These are phyloP conservation scores for Gyrodactylus salaris DNA, from an alignment of 1,140 invertebrate genomes.

Conservation along the genomic window DNA sequence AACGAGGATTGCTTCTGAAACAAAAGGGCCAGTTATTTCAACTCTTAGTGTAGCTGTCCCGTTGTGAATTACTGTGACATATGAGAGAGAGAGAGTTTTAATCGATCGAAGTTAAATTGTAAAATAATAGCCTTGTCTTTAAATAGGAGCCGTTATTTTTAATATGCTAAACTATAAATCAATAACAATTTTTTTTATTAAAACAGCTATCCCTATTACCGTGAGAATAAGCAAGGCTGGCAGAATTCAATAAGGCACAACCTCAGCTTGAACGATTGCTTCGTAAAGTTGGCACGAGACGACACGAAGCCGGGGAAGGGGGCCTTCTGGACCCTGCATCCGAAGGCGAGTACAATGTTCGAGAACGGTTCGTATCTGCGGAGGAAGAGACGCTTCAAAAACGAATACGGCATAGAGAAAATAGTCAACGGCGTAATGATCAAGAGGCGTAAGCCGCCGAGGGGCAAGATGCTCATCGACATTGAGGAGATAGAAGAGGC, in stretches of 20 bases:
- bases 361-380: slow-evolving; percentile 74
- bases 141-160: too few relatives aligned
- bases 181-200: neutral
- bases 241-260: slow-evolving; percentile 26
- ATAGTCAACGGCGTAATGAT: neutral
- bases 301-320: slow-evolving; percentile 33
- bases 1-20: too few relatives aligned
- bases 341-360: slow-evolving; percentile 87
- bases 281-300: slow-evolving; percentile 23
- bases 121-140: too few relatives aligned
- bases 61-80: too few relatives aligned
- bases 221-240: slow-evolving; percentile 17
- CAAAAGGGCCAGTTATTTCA: too few relatives aligned
- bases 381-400: slow-evolving; percentile 61
- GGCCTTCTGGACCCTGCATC: slow-evolving; percentile 80
- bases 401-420: slow-evolving; percentile 39
- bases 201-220: slow-evolving; percentile 2
- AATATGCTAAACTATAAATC: too few relatives aligned
- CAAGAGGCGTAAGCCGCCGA: neutral
- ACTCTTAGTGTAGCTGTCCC: too few relatives aligned
- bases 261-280: slow-evolving; percentile 26
- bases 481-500: neutral
- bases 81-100: too few relatives aligned
- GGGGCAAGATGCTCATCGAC: neutral
- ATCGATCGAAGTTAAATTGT: too few relatives aligned